A percentile compares a stretch with the other conserved stretches of the same genome.
These are phyloP conservation scores for Dinothrombium tinctorium DNA, from an alignment of 1,140 invertebrate species.

Conservation along the genomic window DNA sequence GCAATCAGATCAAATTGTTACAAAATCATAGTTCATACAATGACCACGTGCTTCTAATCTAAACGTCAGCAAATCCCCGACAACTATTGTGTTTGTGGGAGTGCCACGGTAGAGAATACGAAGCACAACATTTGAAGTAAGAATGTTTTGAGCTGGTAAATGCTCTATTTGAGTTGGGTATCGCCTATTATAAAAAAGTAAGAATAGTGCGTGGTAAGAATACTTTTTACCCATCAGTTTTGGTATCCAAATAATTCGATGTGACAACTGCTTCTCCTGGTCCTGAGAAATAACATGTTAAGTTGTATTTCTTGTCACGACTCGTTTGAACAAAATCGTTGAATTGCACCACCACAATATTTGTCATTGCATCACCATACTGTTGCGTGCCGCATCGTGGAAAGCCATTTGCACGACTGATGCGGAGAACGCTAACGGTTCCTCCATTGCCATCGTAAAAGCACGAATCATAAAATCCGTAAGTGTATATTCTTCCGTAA, in stretches of 20 bases:
- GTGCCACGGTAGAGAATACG: slow-evolving; percentile 64
- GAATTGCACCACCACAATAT: slow-evolving; percentile 79
- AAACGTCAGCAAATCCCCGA: slow-evolving; percentile 76
- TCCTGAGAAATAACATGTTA: slow-evolving; percentile 67
- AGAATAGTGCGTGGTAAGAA: not conserved
- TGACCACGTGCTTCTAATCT: slow-evolving; percentile 64
- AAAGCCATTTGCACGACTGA: slow-evolving; percentile 63
- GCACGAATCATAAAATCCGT: slow-evolving; percentile 69
- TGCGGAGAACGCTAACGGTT: slow-evolving; percentile 49
- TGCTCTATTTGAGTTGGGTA: slow-evolving; percentile 75
- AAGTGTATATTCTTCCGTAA: slow-evolving; percentile 65
- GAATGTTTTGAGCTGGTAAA: slow-evolving; percentile 60
- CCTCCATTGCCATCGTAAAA: slow-evolving; percentile 71
- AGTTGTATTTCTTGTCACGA: slow-evolving; percentile 65
- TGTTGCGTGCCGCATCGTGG: slow-evolving; percentile 71
- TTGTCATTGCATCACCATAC: slow-evolving; percentile 76
- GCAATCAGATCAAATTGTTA: slow-evolving; percentile 3
- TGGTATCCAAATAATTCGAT: slow-evolving; percentile 72
- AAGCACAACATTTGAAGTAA: slow-evolving; percentile 59
- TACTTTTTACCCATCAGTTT: slow-evolving; percentile 24
- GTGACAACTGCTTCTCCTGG: slow-evolving; percentile 76
- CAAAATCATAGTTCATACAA: slow-evolving; percentile 33
- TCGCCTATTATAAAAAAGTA: slow-evolving; percentile 23
- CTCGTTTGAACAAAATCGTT: slow-evolving; percentile 76
- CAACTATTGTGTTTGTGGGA: slow-evolving; percentile 72